Evolutionary conservation across 2,888 invertebrate species (phyloP).

Genomic region (Syrphus vitripennis): DNA sequence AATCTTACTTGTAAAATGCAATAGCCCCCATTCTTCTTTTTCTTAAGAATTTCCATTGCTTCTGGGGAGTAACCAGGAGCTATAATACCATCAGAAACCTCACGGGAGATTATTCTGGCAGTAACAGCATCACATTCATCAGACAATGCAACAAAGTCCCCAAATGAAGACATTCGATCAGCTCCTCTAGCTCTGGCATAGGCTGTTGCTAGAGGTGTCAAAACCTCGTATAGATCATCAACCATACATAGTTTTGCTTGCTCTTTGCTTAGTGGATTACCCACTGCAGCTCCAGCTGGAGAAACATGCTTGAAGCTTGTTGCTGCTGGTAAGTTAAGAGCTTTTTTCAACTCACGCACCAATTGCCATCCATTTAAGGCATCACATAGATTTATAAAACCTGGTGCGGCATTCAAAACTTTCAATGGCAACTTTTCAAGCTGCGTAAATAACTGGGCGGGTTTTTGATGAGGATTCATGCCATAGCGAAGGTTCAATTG

Average conservation of each 20-base stretch:
- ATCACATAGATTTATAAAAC: conserved; percentile 98
- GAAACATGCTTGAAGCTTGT: conserved; percentile 99
- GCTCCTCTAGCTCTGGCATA: conserved; percentile 98
- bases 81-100: conserved; percentile 99
- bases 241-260: conserved; percentile 97
- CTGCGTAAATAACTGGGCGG: conserved; percentile 94
- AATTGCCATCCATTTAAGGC: conserved; percentile 99
- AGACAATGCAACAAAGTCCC: conserved; percentile 97
- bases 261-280: conserved; percentile 87
- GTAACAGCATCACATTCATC: conserved; percentile 94
- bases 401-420: conserved; percentile 96
- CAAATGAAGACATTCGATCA: conserved; percentile 99
- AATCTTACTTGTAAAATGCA: conserved; percentile 89
- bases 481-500: conserved; percentile 95
- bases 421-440: conserved; percentile 90
- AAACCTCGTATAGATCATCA: conserved; percentile 87
- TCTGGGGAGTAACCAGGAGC: conserved; percentile 94
- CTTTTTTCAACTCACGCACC: conserved; percentile 92
- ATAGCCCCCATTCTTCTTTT: conserved; percentile 97
- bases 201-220: conserved; percentile 93
- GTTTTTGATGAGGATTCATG: conserved; percentile 99
- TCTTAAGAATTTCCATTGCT: conserved; percentile 92
- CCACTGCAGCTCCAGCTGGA: conserved; percentile 98
- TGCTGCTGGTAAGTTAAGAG: conserved; percentile 93
- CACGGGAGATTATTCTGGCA: conserved; percentile 94